Evolutionary conservation across 2,797 vertebrate genomes (phyloP).

Genomic region (Pachyuromys duprasi): DNA sequence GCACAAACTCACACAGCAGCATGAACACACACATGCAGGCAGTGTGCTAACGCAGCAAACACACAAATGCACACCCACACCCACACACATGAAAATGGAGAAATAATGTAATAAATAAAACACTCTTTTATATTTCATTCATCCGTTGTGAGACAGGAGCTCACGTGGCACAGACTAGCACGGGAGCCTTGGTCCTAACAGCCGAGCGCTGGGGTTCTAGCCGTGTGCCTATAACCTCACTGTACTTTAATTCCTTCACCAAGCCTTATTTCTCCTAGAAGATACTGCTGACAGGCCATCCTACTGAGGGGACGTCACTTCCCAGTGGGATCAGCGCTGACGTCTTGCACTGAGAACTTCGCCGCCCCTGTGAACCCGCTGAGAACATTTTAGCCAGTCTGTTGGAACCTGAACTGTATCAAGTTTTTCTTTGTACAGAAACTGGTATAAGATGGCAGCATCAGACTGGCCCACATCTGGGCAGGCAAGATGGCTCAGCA

Average conservation of each 20-base stretch:
- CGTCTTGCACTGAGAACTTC: not conserved
- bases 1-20: not conserved
- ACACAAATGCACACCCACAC: not conserved
- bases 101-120: not conserved
- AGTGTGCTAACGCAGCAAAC: not conserved
- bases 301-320: not conserved
- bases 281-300: not conserved
- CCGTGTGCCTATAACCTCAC: not conserved
- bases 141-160: not conserved
- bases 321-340: not conserved
- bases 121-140: not conserved
- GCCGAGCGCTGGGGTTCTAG: too few relatives aligned
- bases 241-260: slow-evolving; percentile 2
- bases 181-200: not conserved
- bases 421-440: slow-evolving; percentile 3
- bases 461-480: not conserved
- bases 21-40: not conserved
- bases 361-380: not conserved
- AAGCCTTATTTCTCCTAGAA: not conserved
- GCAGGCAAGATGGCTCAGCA: not conserved
- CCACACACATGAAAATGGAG: not conserved
- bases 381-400: not conserved
- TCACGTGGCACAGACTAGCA: not conserved
- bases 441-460: not conserved
- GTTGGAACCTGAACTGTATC: not conserved